Base-by-base conservation (phyloP, 2,888 invertebrate genomes). In the Nephrotoma appendiculata region DNA sequence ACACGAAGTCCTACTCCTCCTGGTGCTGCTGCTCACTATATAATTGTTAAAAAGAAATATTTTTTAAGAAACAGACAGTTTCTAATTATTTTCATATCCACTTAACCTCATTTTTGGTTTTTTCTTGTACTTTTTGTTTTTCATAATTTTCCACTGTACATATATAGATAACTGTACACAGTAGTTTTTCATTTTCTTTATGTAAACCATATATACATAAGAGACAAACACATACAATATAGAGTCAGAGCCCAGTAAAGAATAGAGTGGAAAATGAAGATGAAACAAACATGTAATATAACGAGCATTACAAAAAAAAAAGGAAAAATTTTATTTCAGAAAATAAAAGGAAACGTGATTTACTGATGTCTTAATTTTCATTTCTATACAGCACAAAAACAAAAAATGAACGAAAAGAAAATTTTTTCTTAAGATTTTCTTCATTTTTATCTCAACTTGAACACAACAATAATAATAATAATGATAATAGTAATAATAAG, bases 31-130 rank as follows among this genome's bases (percentile, higher is more conserved):
- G 19, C 5, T 71, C 71, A 7, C 31, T 71, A 71, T 71, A 31
- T 71, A 31, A 71, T 71, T 71, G 71, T 71, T 71, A 71, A 71
- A 57, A 71, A 71, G 9, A 31, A 71, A 71, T 31, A 71, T 31
- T 71, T 71, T 31, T 71, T 5, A 71, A 71, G 71, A 71, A 71
- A 71, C 71, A 71, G 71, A 71, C 71, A 71, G 71, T 71, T 71
- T 71, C 71, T 71, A 71, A 71, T 71, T 71, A 71, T 71, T 71
- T 71, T 71, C 84, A 84, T 84, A 84, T 84, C 84, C 84, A 84
- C 84, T 84, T 84, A 84, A 84, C 84, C 84, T 84, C 43, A 84
- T 84, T 84, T 42, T 71, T 71, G 11, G 5, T 44, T 4, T 44
- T 44, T 44, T 71, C 9, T 71, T 71, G 19, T 71, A 31, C 15